phyloP scores from a whole-genome alignment of 2,113 vertebrate species.

The Caranx melampygus region DNA sequence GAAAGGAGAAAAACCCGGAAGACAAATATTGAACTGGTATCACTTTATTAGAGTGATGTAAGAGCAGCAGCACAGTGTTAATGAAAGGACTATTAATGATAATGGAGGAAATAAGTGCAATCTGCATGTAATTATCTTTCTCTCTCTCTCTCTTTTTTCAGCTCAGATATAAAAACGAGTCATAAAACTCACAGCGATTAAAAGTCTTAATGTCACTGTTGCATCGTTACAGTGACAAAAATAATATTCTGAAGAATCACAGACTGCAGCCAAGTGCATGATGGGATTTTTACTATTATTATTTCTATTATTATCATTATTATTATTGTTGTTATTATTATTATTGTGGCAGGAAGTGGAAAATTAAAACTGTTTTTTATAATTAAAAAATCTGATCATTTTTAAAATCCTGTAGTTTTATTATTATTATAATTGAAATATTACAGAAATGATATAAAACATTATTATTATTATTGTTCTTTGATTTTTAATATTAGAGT shows the following conservation, averaged over 20 bases:
- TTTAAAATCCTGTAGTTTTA: background rate
- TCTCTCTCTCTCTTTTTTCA: constrained; percentile 37
- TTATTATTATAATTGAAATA: background rate
- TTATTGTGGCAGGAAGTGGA: background rate
- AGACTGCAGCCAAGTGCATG: too few species aligned
- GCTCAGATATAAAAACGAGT: constrained; percentile 25
- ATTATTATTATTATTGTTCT: background rate
- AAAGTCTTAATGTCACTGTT: constrained; percentile 4
- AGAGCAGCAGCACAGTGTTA: constrained; percentile 38
- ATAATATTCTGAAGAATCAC: constrained; percentile 23
- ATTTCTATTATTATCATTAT: background rate
- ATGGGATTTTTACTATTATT: too few species aligned
- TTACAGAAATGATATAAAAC: background rate
- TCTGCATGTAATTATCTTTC: constrained; percentile 51
- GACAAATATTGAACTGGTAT: constrained; percentile 40
- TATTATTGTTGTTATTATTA: background rate
- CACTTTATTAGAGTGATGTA: constrained; percentile 41
- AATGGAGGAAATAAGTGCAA: constrained; percentile 61
- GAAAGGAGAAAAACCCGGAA: background rate
- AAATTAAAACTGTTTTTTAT: background rate
- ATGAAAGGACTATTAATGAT: constrained; percentile 57
- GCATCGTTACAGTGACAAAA: background rate
- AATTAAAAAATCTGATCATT: background rate
- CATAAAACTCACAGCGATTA: constrained; percentile 37
- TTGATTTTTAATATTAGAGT: background rate